Percentiles rank a stretch among this genome's conserved stretches.
Conservation (phyloP, 2,888 invertebrate species). For the Nomada lathburiana region DNA sequence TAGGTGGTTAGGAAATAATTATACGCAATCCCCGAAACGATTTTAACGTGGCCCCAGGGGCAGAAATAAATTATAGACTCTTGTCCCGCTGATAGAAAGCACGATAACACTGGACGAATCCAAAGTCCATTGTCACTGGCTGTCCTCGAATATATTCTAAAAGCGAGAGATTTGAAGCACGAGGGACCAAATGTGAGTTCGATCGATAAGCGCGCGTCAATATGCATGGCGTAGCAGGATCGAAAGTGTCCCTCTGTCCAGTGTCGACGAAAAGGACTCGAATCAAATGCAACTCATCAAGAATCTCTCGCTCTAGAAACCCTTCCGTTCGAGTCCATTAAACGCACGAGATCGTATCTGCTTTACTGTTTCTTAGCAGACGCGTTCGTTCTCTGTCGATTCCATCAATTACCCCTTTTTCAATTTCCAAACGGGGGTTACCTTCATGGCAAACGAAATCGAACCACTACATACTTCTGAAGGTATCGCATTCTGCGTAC, state of each 20-base stretch:
- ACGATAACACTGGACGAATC: conserved; percentile 57
- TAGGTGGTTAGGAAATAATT: conserved; percentile 25
- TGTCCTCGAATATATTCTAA: conserved; percentile 31
- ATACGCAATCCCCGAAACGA: conserved; percentile 30
- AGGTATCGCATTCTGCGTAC: too few relatives aligned
- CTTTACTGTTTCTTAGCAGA: conserved; percentile 13
- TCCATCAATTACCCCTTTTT: background rate
- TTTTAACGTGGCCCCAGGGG: background rate
- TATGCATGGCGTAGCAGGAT: conserved; percentile 44
- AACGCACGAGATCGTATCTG: conserved; percentile 53
- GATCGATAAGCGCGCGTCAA: conserved; percentile 68
- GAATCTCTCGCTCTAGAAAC: conserved; percentile 34
- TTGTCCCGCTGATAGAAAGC: conserved; percentile 63
- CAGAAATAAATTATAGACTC: conserved; percentile 62
- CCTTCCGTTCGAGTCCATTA: conserved; percentile 44
- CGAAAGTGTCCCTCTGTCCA: conserved; percentile 64
- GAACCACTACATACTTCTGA: too few relatives aligned
- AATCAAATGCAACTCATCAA: conserved; percentile 35
- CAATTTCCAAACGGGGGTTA: background rate
- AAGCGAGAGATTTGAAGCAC: conserved; percentile 60
- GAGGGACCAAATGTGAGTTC: conserved; percentile 44
- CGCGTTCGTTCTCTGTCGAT: conserved; percentile 25
- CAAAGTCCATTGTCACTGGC: conserved; percentile 63
- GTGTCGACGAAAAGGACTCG: conserved; percentile 47
- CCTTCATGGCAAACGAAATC: background rate